Base-by-base conservation (phyloP, 2,888 invertebrate genomes). In the Lymantria dispar region DNA sequence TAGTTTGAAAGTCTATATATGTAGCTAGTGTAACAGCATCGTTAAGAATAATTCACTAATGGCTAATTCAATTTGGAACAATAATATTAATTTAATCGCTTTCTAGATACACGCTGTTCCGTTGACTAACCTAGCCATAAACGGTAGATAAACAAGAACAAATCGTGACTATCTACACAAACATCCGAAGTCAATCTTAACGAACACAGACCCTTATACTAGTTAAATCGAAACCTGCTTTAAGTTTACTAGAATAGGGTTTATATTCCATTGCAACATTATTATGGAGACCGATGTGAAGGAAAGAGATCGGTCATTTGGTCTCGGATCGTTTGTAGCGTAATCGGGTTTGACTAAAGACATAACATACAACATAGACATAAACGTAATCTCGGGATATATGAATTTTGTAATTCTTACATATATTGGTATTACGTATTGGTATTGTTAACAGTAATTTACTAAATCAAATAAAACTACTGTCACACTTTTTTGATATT, bases 281-380 rank as follows among this genome's bases (percentile, higher is more conserved):
- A 37, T 42, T 54, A 55, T 40, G 51, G 48, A 62, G 53, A 58
- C 45, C 60, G 52, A 55, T 47, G 64, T 56, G 43, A 54, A 56
- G 60, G 49, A 54, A 62, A 62, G 50, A 60, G 60, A 66, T 67
- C 67, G 66, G 60, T 66, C 69, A 69, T 66, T 69, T 60, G 57
- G 60, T 56, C 42, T 50, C 59, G 50, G 49, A 57, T 68, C 64
- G 64, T 70, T 70, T 69, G 69, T 69, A 70, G 62, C 53, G 56
- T 62, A 60, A 68, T 70, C 69, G 64, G 60, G 62, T 55, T 50
- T 46, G 52, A 55, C 46, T 59, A 55, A 50, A 54, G 59, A 56
- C 50, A n/a, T n/a, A n/a, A n/a, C n/a, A n/a, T 56, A 55, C 68
- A 64, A 50, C 52, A 52, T 15, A 22, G 22, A 5, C 22, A 22